Base-by-base conservation (phyloP, 2,888 invertebrate genomes). In the Cataglyphis rosenhaueri region DNA sequence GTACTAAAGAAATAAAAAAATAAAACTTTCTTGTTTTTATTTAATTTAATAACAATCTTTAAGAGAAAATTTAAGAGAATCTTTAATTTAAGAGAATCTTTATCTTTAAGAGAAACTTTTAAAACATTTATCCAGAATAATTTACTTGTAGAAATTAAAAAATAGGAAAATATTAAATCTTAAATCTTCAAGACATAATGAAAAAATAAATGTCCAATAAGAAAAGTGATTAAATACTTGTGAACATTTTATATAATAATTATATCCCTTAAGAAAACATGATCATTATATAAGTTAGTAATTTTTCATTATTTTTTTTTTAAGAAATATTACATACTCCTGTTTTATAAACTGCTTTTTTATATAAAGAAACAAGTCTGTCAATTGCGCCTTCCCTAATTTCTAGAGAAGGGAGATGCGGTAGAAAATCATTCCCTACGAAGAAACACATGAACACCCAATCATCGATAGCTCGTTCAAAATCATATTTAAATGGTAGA, bases 361-460 rank as follows among this genome's bases (percentile, higher is more conserved):
- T 99, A 94, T 99, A 99, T 84, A 99, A 95, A 89, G 96, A 97
- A 8, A 99, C 97, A 25, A 99, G 96, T 76, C 99, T 95, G 95
- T 99, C 99, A 68, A 99, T 99, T 0, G 99, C 99, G 0, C 98
- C 98, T 95, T 99, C 99, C 68, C 99, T 96, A 92, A 99, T 99
- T 96, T 99, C 99, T 90, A 99, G 95, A 73, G 99, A 99, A 5
- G 99, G 99, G 88, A 99, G 95, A 95, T 99, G 99, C 0, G 99
- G 99, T 91, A 99, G 95, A 94, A 99, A 99, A 95, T 99, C 99
- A 93, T 99, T 99, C 68, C 99, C 99, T 74, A 99, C 99, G 95
- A 99, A 99, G 95, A 99, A 99, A 94, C 99, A 99, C 98, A 99
- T 99, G 92, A 97, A 97, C 6, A 97, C 99, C 99, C 99, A 99